Conservation (phyloP, 2,888 invertebrate species). For the Amaurobius ferox region DNA sequence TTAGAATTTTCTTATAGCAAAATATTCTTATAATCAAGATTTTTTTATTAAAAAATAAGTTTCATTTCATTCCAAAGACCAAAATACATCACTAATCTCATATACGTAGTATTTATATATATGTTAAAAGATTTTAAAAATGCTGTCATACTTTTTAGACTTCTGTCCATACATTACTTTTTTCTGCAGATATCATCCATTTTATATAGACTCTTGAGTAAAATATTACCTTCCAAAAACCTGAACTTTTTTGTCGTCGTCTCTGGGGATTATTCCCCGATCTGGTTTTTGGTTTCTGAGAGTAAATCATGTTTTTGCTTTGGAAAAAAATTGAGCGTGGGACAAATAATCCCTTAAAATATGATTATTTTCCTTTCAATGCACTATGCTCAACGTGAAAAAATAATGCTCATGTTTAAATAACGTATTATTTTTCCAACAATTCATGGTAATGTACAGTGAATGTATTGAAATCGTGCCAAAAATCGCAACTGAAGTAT, state of each 20-base stretch:
- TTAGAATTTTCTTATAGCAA: too few relatives aligned
- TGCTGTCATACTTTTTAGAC: neutral
- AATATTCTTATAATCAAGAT: too few relatives aligned
- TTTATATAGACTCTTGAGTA: neutral
- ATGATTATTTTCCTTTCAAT: neutral
- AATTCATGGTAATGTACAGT: too few relatives aligned
- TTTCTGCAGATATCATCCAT: constrained; percentile 11
- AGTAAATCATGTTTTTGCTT: constrained; percentile 6
- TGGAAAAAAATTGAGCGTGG: neutral
- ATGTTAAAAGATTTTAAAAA: neutral
- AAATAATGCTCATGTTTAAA: too few relatives aligned
- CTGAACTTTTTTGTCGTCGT: constrained; percentile 7
- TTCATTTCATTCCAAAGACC: neutral
- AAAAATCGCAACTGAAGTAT: too few relatives aligned
- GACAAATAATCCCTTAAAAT: neutral
- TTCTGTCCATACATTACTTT: constrained; percentile 9
- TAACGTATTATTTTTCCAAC: too few relatives aligned
- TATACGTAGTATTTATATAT: neutral
- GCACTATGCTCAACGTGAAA: neutral
- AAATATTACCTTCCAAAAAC: constrained; percentile 12
- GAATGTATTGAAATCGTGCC: too few relatives aligned
- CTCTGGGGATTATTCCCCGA: constrained; percentile 8
- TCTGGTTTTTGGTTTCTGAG: neutral
- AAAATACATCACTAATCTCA: neutral
- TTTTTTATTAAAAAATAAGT: too few relatives aligned